phyloP scores from a whole-genome alignment of 2,888 invertebrate genomes.

The Lagria hirta region DNA sequence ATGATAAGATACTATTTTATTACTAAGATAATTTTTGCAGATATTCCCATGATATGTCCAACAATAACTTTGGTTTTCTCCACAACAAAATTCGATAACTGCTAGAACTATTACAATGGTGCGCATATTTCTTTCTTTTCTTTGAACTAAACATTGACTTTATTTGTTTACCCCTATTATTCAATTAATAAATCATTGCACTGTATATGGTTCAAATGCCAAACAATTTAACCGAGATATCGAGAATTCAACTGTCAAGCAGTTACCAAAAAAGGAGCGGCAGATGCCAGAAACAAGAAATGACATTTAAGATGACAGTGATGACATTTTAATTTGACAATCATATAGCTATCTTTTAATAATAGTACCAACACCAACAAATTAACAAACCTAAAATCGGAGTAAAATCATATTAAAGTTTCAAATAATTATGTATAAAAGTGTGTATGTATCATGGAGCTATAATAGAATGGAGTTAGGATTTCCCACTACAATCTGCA shows the following conservation, averaged over 20 bases:
- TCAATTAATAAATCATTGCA: constrained; percentile 9
- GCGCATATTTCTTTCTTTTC: constrained; percentile 21
- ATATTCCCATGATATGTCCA: constrained; percentile 81
- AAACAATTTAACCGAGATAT: constrained; percentile 16
- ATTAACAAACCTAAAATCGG: too few relatives aligned
- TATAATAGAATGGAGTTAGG: too few relatives aligned
- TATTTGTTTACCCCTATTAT: constrained; percentile 4
- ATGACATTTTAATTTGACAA: too few relatives aligned
- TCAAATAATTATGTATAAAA: too few relatives aligned
- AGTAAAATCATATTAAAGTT: too few relatives aligned
- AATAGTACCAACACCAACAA: too few relatives aligned
- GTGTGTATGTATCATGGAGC: too few relatives aligned
- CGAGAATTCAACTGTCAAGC: constrained; percentile 21
- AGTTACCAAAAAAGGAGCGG: constrained; percentile 27
- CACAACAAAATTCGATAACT: constrained; percentile 15
- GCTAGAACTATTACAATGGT: constrained; percentile 16
- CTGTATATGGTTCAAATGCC: constrained; percentile 13
- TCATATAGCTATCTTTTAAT: too few relatives aligned
- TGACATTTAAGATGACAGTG: constrained; percentile 20
- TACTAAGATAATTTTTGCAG: constrained; percentile 56
- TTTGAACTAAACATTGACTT: constrained; percentile 23
- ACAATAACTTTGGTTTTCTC: constrained; percentile 66
- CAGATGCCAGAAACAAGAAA: constrained; percentile 12
- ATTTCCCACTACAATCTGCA: too few relatives aligned
- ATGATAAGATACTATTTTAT: constrained; percentile 60